Base-by-base conservation (phyloP, 2,797 vertebrate species). In the Microtus obscurus region DNA sequence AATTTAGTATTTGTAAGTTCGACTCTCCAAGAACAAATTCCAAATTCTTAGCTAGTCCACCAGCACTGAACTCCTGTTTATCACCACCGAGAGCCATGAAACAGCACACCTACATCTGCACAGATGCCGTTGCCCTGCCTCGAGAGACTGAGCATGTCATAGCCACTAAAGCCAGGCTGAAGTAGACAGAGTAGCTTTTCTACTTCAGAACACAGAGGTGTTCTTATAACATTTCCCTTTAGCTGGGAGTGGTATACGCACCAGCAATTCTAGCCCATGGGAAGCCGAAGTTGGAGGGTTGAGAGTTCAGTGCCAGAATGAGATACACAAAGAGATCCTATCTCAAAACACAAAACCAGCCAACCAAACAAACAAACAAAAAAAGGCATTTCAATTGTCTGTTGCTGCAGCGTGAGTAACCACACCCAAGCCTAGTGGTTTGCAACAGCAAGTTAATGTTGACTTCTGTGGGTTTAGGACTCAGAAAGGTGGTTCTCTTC, bases 11-110 rank as follows among this genome's bases (percentile, higher is more conserved):
- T 91, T 74, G 61, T 71, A 94, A 78, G 31, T 90, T 67, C 67
- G 89, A 71, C 31, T 79, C 74, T 76, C 61, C 37, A 65, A 56
- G 56, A 96, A 34, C 48, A 43, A 95, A 91, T 61, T 85, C 37
- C 89, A 77, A 73, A 48, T 65, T 82, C 79, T 76, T 29, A 79
- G 21, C 48, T 79, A 79, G 92, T 37, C 34, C 65, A 45, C 89
- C 53, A 65, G 53, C 14, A 19, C 43, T 34, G 59, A 91, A 31
- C 1, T 11, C 45, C 61, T 19, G 21, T 87, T 43, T 48, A 80
- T 89, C 59, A 79, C 51, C 74, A 88, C 14, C 6, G 48, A 51
- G 13, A 48, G 90, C 81, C 92, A 61, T 53, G 53, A 82, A 63
- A 87, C 16, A 53, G 34, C 65, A 83, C 77, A 67, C 51, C 67